Conservation (phyloP, 2,888 invertebrate species). For the Heteromyza rotundicornis region DNA sequence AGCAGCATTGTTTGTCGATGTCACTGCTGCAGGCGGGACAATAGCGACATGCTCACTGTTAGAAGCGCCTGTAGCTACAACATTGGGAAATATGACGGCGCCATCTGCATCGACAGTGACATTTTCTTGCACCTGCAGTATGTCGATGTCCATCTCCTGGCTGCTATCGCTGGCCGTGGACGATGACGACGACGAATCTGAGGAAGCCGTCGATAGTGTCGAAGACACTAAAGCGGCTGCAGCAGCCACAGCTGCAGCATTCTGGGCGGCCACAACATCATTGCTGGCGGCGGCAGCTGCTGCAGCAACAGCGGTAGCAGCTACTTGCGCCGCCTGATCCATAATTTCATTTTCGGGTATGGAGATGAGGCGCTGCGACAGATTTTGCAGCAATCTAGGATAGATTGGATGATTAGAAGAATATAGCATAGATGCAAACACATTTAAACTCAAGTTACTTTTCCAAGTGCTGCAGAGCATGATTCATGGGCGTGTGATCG, state of each 20-base stretch:
- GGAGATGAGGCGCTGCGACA: slow-evolving; percentile 66
- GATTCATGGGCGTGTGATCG: slow-evolving; percentile 75
- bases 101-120: slow-evolving; percentile 61
- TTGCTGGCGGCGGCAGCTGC: slow-evolving; percentile 49
- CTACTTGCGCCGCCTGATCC: slow-evolving; percentile 61
- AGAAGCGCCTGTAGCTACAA: slow-evolving; percentile 23
- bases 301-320: slow-evolving; percentile 57
- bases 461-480: slow-evolving; percentile 76
- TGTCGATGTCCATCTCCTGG: slow-evolving; percentile 68
- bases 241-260: slow-evolving; percentile 51
- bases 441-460: slow-evolving; percentile 62
- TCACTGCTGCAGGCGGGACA: slow-evolving; percentile 24
- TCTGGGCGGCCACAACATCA: slow-evolving; percentile 29
- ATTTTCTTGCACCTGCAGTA: slow-evolving; percentile 65
- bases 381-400: slow-evolving; percentile 66
- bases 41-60: slow-evolving; percentile 26
- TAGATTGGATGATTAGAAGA: too few species aligned
- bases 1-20: slow-evolving; percentile 19
- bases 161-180: slow-evolving; percentile 51
- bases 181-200: slow-evolving; percentile 40
- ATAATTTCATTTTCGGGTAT: slow-evolving; percentile 68
- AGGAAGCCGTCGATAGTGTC: slow-evolving; percentile 43
- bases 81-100: slow-evolving; percentile 51
- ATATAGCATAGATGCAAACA: too few species aligned
- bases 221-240: slow-evolving; percentile 41